These are phyloP conservation scores for Coccyzus lansbergi DNA, from an alignment of 2,797 vertebrate species.

Conservation along the genomic window DNA sequence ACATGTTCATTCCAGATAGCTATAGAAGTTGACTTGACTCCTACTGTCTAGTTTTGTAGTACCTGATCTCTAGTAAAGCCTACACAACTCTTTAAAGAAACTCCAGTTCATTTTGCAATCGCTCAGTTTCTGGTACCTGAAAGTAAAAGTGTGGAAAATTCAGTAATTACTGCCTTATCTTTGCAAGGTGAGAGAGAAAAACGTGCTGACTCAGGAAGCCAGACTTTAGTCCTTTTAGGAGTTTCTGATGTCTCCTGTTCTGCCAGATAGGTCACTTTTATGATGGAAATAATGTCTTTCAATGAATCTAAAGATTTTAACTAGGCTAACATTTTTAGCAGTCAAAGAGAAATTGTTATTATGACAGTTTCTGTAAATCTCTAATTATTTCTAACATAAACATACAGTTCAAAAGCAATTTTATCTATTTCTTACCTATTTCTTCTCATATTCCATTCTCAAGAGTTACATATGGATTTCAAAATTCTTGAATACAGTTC, in stretches of 20 bases:
- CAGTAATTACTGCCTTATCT: not conserved
- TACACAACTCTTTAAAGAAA: not conserved
- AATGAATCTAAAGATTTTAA: not conserved
- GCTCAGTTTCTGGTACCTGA: not conserved
- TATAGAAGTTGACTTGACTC: not conserved
- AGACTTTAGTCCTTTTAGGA: not conserved
- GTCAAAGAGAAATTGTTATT: not conserved
- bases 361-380: not conserved
- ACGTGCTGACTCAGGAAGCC: not conserved
- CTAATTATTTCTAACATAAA: not conserved
- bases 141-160: not conserved
- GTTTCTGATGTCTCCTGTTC: not conserved
- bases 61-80: not conserved
- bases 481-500: not conserved
- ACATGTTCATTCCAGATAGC: constrained; percentile 1
- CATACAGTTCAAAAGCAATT: not conserved
- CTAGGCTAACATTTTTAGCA: not conserved
- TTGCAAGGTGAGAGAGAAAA: not conserved
- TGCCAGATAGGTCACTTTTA: not conserved
- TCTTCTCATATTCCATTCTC: not conserved
- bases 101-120: not conserved
- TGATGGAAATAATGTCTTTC: not conserved
- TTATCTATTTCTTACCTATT: not conserved
- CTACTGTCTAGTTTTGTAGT: not conserved
- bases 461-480: not conserved